Conservation (phyloP, 37 sponge, comb jelly and placozoan genomes). For the Dysidea cf. avara region DNA sequence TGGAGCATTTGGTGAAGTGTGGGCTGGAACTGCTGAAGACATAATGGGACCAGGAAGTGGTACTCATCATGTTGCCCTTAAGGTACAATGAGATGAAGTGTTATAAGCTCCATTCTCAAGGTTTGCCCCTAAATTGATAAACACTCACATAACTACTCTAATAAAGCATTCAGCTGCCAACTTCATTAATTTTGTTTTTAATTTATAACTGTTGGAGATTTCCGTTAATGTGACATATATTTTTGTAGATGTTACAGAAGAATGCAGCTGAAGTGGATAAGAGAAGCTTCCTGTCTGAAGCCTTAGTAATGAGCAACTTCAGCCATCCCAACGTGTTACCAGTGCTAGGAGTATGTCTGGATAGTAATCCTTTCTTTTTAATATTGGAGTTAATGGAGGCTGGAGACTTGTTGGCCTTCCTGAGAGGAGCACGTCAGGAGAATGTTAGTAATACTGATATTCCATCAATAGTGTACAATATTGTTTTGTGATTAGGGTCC, state of each 20-base stretch:
- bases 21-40: constrained; percentile 52
- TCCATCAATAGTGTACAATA: not conserved
- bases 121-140: no score
- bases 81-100: no score
- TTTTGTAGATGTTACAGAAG: constrained; percentile 55
- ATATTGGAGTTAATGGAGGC: constrained; percentile 87
- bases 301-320: constrained; percentile 78
- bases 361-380: constrained; percentile 79
- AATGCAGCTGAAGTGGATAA: constrained; percentile 58
- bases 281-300: constrained; percentile 73
- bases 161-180: no score
- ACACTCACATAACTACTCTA: no score
- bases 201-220: no score
- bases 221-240: no score
- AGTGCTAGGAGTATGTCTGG: constrained; percentile 74
- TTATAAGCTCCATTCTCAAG: no score
- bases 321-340: constrained; percentile 74
- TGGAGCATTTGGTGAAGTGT: constrained; percentile 85
- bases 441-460: constrained; percentile 26
- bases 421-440: constrained; percentile 65
- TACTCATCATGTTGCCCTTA: constrained; percentile 69
- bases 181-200: no score
- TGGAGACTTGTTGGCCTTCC: constrained; percentile 78
- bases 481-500: constrained; percentile 49
- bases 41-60: constrained; percentile 54